Conservation (phyloP, 2,797 vertebrate genomes). For the Pipistrellus pipistrellus region DNA sequence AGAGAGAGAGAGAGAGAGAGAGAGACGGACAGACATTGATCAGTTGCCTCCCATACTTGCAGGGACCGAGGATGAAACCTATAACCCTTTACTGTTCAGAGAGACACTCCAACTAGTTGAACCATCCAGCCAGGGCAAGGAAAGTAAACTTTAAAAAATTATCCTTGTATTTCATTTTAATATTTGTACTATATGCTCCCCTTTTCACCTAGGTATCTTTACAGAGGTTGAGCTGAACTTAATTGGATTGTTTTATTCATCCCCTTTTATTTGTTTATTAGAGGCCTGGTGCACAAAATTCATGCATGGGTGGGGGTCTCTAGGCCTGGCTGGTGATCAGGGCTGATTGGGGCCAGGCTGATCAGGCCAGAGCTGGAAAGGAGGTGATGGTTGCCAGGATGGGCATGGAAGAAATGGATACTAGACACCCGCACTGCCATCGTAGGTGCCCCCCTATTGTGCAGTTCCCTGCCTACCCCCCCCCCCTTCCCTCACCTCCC, state of each 20-base stretch:
- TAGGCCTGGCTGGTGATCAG: too few relatives aligned
- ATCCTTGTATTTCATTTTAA: neutral
- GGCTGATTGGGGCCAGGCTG: too few relatives aligned
- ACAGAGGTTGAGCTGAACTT: neutral
- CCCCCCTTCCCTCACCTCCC: too few relatives aligned
- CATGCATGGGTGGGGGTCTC: too few relatives aligned
- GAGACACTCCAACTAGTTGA: neutral
- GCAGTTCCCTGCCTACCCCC: too few relatives aligned
- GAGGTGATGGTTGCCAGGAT: too few relatives aligned
- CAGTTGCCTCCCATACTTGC: neutral
- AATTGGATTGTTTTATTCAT: neutral
- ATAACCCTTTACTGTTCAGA: neutral
- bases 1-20: neutral
- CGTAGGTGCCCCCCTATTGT: accelerated
- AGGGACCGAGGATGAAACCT: neutral
- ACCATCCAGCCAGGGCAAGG: neutral
- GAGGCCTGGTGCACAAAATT: accelerated
- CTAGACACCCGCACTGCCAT: too few relatives aligned
- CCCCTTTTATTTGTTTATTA: neutral
- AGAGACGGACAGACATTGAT: neutral
- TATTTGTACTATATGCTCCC: neutral
- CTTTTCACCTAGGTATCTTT: neutral
- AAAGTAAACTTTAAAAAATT: neutral
- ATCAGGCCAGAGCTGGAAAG: too few relatives aligned
- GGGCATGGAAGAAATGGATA: too few relatives aligned